Evolutionary conservation across 2,888 invertebrate genomes (phyloP).

Genomic region (Selenia dentaria): DNA sequence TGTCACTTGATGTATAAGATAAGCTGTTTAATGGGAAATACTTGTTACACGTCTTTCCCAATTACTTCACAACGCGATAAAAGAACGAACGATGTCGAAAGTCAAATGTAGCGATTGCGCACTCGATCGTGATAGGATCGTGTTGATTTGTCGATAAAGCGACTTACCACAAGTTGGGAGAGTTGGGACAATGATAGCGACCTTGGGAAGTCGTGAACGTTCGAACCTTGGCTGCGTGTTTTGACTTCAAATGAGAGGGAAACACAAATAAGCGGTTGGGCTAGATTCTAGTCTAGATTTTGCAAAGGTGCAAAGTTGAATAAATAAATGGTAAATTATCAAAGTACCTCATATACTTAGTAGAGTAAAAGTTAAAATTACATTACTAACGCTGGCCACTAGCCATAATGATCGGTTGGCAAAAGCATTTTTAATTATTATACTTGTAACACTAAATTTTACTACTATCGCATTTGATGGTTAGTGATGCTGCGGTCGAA

Average conservation of each 20-base stretch:
- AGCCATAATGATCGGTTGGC: too few relatives aligned
- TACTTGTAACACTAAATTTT: too few relatives aligned
- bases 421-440: too few relatives aligned
- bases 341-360: too few relatives aligned
- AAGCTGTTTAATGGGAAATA: background rate
- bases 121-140: slow-evolving; percentile 19
- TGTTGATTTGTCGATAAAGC: slow-evolving; percentile 22
- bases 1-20: too few relatives aligned
- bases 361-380: too few relatives aligned
- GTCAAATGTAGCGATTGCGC: slow-evolving; percentile 16
- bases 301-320: slow-evolving; percentile 16
- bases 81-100: slow-evolving; percentile 27
- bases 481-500: too few relatives aligned
- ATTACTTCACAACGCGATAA: slow-evolving; percentile 13
- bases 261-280: slow-evolving; percentile 22
- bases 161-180: slow-evolving; percentile 2
- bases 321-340: too few relatives aligned
- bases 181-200: slow-evolving; percentile 28
- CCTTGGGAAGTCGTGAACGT: slow-evolving; percentile 35
- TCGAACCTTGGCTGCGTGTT: slow-evolving; percentile 29
- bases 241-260: slow-evolving; percentile 32
- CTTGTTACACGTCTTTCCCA: slow-evolving; percentile 14
- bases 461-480: too few relatives aligned
- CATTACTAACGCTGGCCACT: too few relatives aligned
- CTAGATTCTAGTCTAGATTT: slow-evolving; percentile 24